phyloP scores from a whole-genome alignment of 2,113 vertebrate species.

The Romanogobio albipinnatus region DNA sequence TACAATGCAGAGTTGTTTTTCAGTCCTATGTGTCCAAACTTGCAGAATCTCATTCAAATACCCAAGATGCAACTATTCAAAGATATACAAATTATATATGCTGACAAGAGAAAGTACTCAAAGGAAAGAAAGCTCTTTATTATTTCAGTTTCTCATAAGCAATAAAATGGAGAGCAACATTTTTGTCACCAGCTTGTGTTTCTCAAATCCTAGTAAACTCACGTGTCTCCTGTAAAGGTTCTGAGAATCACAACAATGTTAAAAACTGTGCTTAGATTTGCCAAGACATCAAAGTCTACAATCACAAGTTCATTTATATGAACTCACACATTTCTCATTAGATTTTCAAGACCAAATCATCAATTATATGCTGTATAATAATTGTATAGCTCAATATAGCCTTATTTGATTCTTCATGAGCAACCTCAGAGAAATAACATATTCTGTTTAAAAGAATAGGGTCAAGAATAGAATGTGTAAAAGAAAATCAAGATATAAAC shows the following conservation, averaged over 20 bases:
- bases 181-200: background rate
- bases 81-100: background rate
- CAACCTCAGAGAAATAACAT: background rate
- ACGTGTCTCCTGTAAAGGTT: background rate
- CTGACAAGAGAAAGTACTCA: background rate
- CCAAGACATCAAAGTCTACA: background rate
- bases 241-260: too few species aligned
- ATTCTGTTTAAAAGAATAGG: background rate
- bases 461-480: background rate
- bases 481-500: background rate
- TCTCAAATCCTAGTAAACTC: background rate
- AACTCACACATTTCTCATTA: background rate
- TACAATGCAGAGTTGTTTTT: constrained; percentile 1
- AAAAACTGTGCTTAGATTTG: background rate
- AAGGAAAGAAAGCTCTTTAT: background rate
- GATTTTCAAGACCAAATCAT: background rate
- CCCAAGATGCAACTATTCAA: background rate
- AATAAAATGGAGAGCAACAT: background rate
- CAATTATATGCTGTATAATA: background rate
- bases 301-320: background rate
- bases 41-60: background rate
- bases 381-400: background rate
- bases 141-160: background rate
- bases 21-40: constrained; percentile 8
- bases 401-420: background rate